Evolutionary conservation across 1,140 invertebrate genomes (phyloP).

Genomic region (Heliconius hermathena): DNA sequence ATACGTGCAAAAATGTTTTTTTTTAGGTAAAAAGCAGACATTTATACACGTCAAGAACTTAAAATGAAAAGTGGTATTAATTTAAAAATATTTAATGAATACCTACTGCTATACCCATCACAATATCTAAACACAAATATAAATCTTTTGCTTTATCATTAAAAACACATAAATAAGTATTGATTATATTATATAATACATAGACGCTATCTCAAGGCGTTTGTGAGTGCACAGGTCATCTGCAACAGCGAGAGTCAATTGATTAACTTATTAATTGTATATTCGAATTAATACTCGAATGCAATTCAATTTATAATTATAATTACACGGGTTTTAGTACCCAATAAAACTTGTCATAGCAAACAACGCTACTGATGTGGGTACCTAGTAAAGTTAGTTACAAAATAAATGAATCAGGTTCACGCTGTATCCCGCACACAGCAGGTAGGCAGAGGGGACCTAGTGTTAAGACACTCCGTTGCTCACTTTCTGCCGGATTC

Average conservation of each 20-base stretch:
- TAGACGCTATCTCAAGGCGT: conserved; percentile 33
- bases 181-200: conserved; percentile 27
- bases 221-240: conserved; percentile 54
- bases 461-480: no score
- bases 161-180: conserved; percentile 11
- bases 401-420: no score
- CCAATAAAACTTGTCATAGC: conserved; percentile 9
- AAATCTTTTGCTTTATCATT: conserved; percentile 6
- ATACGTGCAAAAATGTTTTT: no score
- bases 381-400: background rate
- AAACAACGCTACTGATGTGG: background rate
- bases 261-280: conserved; percentile 64
- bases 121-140: background rate
- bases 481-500: no score
- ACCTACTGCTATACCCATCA: background rate
- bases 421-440: no score
- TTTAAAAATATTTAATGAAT: background rate
- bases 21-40: no score
- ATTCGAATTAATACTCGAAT: conserved; percentile 49
- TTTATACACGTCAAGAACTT: no score
- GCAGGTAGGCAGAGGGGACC: no score
- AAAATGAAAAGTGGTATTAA: no score
- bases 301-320: conserved; percentile 52
- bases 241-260: conserved; percentile 60
- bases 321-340: conserved; percentile 33